Percentiles rank a stretch among this genome's conserved stretches.
phyloP scores from a whole-genome alignment of 1,140 invertebrate genomes.

The Hormaphis cornu region DNA sequence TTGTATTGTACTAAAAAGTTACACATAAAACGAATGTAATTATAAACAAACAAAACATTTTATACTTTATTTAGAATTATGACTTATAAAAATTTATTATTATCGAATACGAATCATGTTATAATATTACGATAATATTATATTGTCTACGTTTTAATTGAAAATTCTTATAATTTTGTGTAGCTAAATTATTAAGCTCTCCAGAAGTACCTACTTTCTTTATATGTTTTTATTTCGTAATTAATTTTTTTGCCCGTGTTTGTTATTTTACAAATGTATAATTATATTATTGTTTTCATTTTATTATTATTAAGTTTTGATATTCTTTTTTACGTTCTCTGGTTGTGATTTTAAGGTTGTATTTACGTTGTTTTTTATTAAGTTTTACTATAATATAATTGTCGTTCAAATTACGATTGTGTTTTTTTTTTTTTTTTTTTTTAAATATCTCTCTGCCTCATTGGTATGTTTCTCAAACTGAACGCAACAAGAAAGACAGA shows the following conservation, averaged over 20 bases:
- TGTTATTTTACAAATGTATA: background rate
- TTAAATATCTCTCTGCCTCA: background rate
- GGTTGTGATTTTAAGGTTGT: slow-evolving; percentile 30
- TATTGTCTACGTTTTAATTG: slow-evolving; percentile 19
- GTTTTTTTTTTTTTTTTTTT: background rate
- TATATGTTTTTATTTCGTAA: background rate
- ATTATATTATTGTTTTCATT: background rate
- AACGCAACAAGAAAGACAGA: background rate
- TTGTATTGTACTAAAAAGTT: slow-evolving; percentile 11
- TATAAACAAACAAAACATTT: slow-evolving; percentile 23
- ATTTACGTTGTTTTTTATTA: slow-evolving; percentile 27
- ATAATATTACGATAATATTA: slow-evolving; percentile 8
- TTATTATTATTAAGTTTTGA: background rate
- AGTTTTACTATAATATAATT: slow-evolving; percentile 30
- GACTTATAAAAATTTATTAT: slow-evolving; percentile 21
- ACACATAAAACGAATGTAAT: slow-evolving; percentile 27
- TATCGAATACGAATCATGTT: slow-evolving; percentile 10
- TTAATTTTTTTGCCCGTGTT: background rate
- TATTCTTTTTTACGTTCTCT: slow-evolving; percentile 16
- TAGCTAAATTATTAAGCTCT: background rate
- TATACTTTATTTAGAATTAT: slow-evolving; percentile 31
- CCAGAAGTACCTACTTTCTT: background rate
- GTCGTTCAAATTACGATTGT: slow-evolving; percentile 1
- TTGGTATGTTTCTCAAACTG: background rate
- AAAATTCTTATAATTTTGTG: background rate